Evolutionary conservation across 2,888 invertebrate genomes (phyloP).

Genomic region (Aphidoletes aphidimyza): DNA sequence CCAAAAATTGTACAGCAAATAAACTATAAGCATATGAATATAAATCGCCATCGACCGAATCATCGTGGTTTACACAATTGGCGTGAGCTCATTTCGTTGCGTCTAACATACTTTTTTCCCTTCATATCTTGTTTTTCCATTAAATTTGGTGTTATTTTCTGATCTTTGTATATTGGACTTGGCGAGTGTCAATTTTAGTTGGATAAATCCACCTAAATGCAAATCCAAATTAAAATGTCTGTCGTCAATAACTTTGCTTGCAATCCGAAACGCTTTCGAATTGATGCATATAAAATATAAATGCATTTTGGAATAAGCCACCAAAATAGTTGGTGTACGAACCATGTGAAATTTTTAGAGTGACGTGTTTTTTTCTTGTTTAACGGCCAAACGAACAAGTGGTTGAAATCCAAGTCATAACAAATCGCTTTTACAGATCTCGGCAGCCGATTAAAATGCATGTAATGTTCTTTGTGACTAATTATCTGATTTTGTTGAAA

Average conservation of each 20-base stretch:
- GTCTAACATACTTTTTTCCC: not conserved
- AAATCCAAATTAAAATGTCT: slow-evolving; percentile 22
- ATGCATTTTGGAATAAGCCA: too few relatives aligned
- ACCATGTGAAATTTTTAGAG: not conserved
- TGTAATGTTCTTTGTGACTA: too few relatives aligned
- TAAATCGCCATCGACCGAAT: not conserved
- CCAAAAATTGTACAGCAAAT: not conserved
- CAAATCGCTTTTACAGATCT: too few relatives aligned
- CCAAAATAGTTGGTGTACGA: not conserved
- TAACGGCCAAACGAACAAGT: too few relatives aligned
- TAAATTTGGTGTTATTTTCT: not conserved
- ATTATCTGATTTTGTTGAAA: too few relatives aligned
- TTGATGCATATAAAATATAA: slow-evolving; percentile 24
- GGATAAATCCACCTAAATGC: too few relatives aligned
- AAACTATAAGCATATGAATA: not conserved
- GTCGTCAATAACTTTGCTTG: slow-evolving; percentile 42
- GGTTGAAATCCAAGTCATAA: too few relatives aligned
- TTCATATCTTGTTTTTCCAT: not conserved
- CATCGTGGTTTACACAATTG: not conserved
- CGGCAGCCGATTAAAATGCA: too few relatives aligned
- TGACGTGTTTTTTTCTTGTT: too few relatives aligned
- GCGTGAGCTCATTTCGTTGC: not conserved
- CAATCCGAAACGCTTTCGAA: slow-evolving; percentile 41
- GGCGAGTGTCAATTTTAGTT: too few relatives aligned
- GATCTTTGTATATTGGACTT: not conserved